Conservation (phyloP, 2,888 invertebrate genomes). For the Gari tellinella region DNA sequence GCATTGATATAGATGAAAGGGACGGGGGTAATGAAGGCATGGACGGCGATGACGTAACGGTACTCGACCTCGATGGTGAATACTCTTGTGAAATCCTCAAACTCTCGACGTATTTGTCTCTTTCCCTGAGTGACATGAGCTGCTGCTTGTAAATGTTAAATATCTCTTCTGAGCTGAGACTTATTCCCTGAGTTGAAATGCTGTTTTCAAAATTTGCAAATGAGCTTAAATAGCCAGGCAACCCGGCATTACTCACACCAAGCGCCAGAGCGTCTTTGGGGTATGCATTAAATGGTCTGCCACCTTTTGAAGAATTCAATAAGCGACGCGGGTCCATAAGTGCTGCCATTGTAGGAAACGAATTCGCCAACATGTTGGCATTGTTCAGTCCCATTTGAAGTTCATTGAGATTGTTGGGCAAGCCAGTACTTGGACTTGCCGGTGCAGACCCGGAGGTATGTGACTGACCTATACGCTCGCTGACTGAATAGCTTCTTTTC, state of each 20-base stretch:
- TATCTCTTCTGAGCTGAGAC: conserved; percentile 75
- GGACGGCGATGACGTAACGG: conserved; percentile 27
- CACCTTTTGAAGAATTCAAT: conserved; percentile 56
- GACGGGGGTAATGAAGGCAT: conserved; percentile 47
- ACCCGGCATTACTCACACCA: conserved; percentile 83
- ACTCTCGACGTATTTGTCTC: conserved; percentile 65
- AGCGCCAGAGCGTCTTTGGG: conserved; percentile 89
- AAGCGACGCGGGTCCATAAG: conserved; percentile 63
- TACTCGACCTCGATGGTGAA: conserved; percentile 36
- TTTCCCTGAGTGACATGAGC: conserved; percentile 68
- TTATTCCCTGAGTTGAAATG: conserved; percentile 66
- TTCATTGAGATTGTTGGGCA: conserved; percentile 61
- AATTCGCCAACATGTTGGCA: conserved; percentile 54
- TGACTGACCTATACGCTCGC: conserved; percentile 54
- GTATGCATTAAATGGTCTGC: conserved; percentile 87
- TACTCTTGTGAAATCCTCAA: conserved; percentile 53
- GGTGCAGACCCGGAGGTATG: conserved; percentile 28
- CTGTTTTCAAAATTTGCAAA: conserved; percentile 71
- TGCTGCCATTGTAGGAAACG: conserved; percentile 64
- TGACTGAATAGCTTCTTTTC: conserved; percentile 38
- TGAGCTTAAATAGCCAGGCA: conserved; percentile 72
- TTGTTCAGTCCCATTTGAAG: conserved; percentile 60
- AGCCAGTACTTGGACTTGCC: conserved; percentile 21
- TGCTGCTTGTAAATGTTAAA: conserved; percentile 78
- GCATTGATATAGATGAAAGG: conserved; percentile 39